Conservation (phyloP, 1,140 invertebrate species). For the Spodoptera litura region DNA sequence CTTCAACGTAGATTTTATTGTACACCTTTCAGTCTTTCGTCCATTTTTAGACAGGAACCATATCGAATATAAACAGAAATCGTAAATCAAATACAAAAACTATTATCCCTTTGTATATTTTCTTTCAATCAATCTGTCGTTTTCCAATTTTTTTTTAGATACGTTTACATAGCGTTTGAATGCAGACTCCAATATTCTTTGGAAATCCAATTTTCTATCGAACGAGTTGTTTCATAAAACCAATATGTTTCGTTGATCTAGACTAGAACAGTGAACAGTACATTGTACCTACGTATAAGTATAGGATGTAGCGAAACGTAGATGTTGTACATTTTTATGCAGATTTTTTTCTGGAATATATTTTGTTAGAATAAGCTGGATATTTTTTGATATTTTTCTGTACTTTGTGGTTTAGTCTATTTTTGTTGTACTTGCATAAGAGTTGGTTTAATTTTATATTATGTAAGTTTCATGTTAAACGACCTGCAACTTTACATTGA, state of each 20-base stretch:
- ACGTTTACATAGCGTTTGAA: constrained; percentile 33
- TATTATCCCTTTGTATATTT: constrained; percentile 31
- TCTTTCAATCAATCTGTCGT: constrained; percentile 33
- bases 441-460: too few relatives aligned
- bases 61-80: not conserved
- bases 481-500: too few relatives aligned
- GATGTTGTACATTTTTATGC: not conserved
- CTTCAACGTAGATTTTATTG: too few relatives aligned
- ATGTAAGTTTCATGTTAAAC: too few relatives aligned
- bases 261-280: constrained; percentile 8
- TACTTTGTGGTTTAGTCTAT: not conserved
- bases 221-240: constrained; percentile 36
- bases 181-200: constrained; percentile 43
- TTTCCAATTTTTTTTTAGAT: constrained; percentile 29
- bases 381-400: not conserved
- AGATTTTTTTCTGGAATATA: not conserved
- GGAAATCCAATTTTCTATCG: constrained; percentile 36
- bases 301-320: not conserved
- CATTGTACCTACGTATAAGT: not conserved
- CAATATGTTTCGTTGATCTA: constrained; percentile 37
- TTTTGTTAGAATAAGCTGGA: not conserved
- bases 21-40: not conserved
- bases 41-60: not conserved
- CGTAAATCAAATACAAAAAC: not conserved
- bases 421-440: too few relatives aligned